Conservation (phyloP, 2,888 invertebrate species). For the Biston betularia region DNA sequence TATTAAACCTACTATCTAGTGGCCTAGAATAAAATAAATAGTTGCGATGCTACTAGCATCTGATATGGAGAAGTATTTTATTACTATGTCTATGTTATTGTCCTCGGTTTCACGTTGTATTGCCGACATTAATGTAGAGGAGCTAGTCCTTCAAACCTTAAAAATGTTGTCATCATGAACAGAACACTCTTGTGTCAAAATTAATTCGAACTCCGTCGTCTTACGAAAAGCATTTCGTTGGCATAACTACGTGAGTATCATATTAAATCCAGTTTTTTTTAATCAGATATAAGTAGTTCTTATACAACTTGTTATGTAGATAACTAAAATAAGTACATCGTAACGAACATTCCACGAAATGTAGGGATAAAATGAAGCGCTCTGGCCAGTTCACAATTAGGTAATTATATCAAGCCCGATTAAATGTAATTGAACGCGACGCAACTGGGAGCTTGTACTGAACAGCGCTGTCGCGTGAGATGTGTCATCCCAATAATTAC, state of each 20-base stretch:
- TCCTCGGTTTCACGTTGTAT: not conserved
- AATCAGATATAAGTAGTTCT: slow-evolving; percentile 37
- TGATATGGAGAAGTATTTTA: not conserved
- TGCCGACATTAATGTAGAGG: not conserved
- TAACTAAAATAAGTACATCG: slow-evolving; percentile 1
- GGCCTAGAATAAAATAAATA: not conserved
- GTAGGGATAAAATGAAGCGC: slow-evolving; percentile 47
- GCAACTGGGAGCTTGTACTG: slow-evolving; percentile 58
- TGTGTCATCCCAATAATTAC: slow-evolving; percentile 58
- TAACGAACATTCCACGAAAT: slow-evolving; percentile 19
- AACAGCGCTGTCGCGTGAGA: slow-evolving; percentile 36
- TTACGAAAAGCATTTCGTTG: slow-evolving; percentile 21
- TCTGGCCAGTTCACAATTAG: slow-evolving; percentile 70
- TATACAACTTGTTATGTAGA: slow-evolving; percentile 31
- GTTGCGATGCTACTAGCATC: not conserved
- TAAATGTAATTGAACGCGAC: slow-evolving; percentile 82
- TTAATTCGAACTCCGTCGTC: slow-evolving; percentile 24
- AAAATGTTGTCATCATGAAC: slow-evolving; percentile 18
- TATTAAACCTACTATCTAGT: not conserved
- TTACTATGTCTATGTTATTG: not conserved
- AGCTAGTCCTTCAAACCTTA: slow-evolving; percentile 19
- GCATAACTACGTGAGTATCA: slow-evolving; percentile 27
- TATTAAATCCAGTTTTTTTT: slow-evolving; percentile 27
- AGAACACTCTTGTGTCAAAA: slow-evolving; percentile 28
- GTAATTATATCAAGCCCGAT: slow-evolving; percentile 81